Evolutionary conservation across 2,113 vertebrate species (phyloP), one percentile per base, ranked within the genome.

Genomic region (Sinosuthora webbiana): DNA sequence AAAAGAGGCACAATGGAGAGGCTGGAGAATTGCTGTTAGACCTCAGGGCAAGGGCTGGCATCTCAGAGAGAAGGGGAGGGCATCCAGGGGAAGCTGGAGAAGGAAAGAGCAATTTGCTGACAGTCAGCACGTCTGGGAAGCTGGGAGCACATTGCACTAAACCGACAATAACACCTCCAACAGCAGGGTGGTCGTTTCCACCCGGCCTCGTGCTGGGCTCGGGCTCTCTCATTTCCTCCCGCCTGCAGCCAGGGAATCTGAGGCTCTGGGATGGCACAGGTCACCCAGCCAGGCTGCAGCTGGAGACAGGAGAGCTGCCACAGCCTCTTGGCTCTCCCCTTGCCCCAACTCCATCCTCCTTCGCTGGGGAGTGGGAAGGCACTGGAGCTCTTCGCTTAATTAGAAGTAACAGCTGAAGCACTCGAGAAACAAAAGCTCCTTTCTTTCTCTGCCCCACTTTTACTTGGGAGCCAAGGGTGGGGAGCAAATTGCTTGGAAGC

Each of bases 401-500:
- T 95, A 95, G 86, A 70, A 93, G 86, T 81, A 96, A 94, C 83
- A 97, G 96, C 92, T 90, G 93, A 96, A 94, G 94, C 92, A 93
- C 96, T 97, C 84, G 93, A 96, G 93, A 94, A 88, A 97, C 95
- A 97, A 96, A 96, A 96, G 96, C 94, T 93, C 80, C 65, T 93
- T 86, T 84, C 89, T 83, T 20, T 90, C 87, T 69, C 91, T 97
- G 95, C 76, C 95, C 94, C 96, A 97, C 90, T 96, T 96, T 93
- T 81, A 71, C 86, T 93, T 47, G 69, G 94, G 93, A 94, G 88
- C 68, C 65, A 78, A 90, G 88, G 88, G 76, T 96, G 80, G 92
- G 96, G 96, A 96, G 93, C 86, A 95, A 96, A 89, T 94, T 64
- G 90, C 96, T 92, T 92, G 85, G 93, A 95, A 97, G 92, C 23